Evolutionary conservation across 2,113 vertebrate species (phyloP).

Genomic region (Lasiurus borealis): DNA sequence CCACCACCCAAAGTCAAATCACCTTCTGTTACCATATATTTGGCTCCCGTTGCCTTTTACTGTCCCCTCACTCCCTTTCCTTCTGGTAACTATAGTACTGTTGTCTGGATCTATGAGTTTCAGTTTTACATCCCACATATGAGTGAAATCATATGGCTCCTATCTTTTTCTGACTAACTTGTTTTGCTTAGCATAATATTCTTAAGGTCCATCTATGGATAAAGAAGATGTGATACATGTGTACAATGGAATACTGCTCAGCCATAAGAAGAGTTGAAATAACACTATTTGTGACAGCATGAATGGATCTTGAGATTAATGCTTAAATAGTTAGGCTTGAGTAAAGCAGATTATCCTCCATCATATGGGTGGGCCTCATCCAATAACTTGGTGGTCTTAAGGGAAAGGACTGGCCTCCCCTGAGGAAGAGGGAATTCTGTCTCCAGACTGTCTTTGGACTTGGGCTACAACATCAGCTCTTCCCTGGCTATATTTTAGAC

Average conservation of each 20-base stretch:
- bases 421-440: background rate
- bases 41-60: background rate
- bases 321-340: background rate
- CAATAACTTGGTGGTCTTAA: background rate
- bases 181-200: background rate
- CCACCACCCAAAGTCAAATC: too few species aligned
- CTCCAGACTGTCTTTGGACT: background rate
- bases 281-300: background rate
- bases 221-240: background rate
- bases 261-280: background rate
- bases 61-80: background rate
- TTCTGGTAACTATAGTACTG: background rate
- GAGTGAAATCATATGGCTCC: background rate
- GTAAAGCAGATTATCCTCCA: background rate
- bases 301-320: background rate
- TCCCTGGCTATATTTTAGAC: background rate
- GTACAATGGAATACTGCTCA: background rate
- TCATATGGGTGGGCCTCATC: background rate
- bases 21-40: background rate
- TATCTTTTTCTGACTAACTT: background rate
- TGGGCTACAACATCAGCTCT: background rate
- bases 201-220: background rate
- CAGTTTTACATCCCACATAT: background rate
- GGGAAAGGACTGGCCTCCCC: background rate
- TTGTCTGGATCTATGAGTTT: background rate